These are phyloP conservation scores for Diglossa brunneiventris DNA, from an alignment of 2,113 vertebrate species.

Conservation along the genomic window DNA sequence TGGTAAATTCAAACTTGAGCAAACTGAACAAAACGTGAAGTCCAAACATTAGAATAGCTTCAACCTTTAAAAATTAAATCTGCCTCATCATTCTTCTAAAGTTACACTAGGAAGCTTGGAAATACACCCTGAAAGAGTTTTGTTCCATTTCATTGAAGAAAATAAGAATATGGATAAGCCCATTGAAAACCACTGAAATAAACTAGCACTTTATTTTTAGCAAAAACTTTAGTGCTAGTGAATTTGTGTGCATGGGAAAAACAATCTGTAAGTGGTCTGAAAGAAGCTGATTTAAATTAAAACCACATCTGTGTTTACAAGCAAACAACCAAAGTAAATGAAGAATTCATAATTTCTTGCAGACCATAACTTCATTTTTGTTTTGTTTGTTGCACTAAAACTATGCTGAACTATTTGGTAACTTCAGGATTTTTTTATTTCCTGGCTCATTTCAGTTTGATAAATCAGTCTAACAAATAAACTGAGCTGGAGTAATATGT, in stretches of 20 bases:
- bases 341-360: background rate
- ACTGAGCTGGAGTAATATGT: constrained; percentile 53
- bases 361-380: background rate
- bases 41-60: background rate
- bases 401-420: background rate
- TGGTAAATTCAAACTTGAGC: background rate
- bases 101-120: background rate
- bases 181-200: background rate
- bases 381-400: background rate
- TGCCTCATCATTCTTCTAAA: background rate
- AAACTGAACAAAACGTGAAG: background rate
- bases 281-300: background rate
- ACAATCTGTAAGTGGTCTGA: background rate
- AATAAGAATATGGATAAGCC: background rate
- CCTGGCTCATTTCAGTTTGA: constrained; percentile 48
- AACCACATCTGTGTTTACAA: background rate
- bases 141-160: background rate
- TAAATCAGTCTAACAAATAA: background rate
- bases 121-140: background rate
- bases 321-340: background rate
- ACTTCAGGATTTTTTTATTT: background rate
- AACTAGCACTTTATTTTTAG: background rate
- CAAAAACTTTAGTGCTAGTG: background rate
- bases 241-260: background rate
- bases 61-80: background rate